phyloP scores from a whole-genome alignment of 2,113 vertebrate species.

The Colossoma macropomum region DNA sequence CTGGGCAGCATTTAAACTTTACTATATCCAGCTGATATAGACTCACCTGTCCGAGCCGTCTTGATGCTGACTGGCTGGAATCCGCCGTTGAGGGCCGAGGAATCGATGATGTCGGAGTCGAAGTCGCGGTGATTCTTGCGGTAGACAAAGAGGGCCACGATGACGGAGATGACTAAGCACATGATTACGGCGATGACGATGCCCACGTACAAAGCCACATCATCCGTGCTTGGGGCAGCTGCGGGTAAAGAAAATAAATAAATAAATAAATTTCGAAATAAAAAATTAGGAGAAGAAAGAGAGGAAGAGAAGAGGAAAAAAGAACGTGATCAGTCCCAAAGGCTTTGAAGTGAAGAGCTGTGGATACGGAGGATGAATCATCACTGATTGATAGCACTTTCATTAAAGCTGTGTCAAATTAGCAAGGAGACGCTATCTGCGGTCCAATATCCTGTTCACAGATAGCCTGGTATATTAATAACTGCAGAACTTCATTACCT shows the following conservation, averaged over 20 bases:
- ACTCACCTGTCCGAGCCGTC: slow-evolving; percentile 87
- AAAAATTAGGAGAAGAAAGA: background rate
- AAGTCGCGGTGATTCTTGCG: slow-evolving; percentile 89
- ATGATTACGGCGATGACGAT: slow-evolving; percentile 86
- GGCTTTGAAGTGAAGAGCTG: slow-evolving; percentile 25
- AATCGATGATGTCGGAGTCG: slow-evolving; percentile 87
- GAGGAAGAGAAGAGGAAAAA: background rate
- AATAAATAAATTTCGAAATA: background rate
- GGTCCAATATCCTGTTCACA: slow-evolving; percentile 51
- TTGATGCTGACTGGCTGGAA: slow-evolving; percentile 90
- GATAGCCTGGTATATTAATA: slow-evolving; percentile 49
- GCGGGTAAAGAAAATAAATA: background rate
- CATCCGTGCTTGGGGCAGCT: slow-evolving; percentile 87
- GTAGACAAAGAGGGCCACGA: slow-evolving; percentile 85
- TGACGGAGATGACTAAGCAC: slow-evolving; percentile 84
- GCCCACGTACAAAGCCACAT: slow-evolving; percentile 86
- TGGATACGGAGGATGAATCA: slow-evolving; percentile 19
- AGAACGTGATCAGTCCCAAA: background rate
- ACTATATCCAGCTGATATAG: background rate
- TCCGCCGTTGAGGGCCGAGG: slow-evolving; percentile 86
- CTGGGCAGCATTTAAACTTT: background rate
- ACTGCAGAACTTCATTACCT: slow-evolving; percentile 51
- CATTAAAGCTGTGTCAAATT: slow-evolving; percentile 51
- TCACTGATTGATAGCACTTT: slow-evolving; percentile 50
- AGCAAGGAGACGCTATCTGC: slow-evolving; percentile 42